These are phyloP conservation scores for Vidua chalybeata DNA, from an alignment of 2,113 vertebrate genomes.

Conservation along the genomic window DNA sequence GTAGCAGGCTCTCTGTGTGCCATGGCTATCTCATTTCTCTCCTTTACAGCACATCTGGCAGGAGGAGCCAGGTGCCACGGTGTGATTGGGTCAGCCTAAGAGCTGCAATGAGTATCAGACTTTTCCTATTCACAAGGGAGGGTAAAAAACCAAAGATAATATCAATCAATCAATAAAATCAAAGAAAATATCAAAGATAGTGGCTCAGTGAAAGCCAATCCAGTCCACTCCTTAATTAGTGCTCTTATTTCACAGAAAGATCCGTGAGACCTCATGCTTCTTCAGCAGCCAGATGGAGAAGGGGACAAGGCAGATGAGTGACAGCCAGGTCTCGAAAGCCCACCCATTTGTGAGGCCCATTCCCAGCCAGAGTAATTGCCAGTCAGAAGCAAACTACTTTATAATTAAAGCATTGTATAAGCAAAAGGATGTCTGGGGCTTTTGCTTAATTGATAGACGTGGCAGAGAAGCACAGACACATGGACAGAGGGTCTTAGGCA, in stretches of 20 bases:
- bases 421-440: constrained; percentile 11
- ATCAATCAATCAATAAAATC: too few species aligned
- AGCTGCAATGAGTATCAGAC: neutral
- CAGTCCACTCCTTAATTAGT: neutral
- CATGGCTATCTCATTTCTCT: neutral
- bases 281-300: neutral
- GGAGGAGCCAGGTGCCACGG: neutral
- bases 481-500: neutral
- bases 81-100: neutral
- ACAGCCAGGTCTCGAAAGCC: neutral
- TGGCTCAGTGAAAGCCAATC: neutral
- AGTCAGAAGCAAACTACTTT: constrained; percentile 39
- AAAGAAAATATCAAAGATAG: neutral
- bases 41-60: neutral
- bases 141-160: neutral
- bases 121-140: neutral
- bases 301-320: neutral
- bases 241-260: neutral
- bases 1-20: neutral
- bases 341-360: neutral
- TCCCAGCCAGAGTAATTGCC: constrained; percentile 41
- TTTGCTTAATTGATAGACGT: neutral
- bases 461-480: neutral
- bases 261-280: neutral
- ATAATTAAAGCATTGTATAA: constrained; percentile 52